phyloP scores from a whole-genome alignment of 2,113 vertebrate genomes.

The Xenopus laevis region DNA sequence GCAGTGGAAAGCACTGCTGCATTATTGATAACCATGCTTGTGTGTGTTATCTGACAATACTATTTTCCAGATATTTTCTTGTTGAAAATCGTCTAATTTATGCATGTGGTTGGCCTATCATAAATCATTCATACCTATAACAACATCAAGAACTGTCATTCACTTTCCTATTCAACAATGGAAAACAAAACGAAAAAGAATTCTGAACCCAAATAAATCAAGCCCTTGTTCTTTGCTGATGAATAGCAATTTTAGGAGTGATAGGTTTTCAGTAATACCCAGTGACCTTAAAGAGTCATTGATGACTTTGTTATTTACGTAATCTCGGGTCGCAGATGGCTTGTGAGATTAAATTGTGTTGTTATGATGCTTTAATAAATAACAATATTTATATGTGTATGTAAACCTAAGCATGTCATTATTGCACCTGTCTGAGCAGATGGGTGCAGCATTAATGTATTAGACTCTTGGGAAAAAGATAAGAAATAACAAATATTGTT shows the following conservation, averaged over 20 bases:
- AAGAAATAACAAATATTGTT: background rate
- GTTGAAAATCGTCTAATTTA: background rate
- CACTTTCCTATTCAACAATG: background rate
- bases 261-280: background rate
- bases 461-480: background rate
- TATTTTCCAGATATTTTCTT: background rate
- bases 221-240: no score
- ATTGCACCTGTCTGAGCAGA: background rate
- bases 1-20: background rate
- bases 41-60: background rate
- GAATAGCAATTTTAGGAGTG: background rate
- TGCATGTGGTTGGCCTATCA: background rate
- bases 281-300: background rate
- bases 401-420: background rate
- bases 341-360: slow-evolving; percentile 5
- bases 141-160: background rate
- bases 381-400: slow-evolving; percentile 1
- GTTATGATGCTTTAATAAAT: background rate
- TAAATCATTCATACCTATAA: no score
- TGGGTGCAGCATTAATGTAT: background rate
- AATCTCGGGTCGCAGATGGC: slow-evolving; percentile 2
- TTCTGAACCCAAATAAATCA: background rate
- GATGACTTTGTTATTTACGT: background rate
- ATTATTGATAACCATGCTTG: background rate
- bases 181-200: background rate